phyloP scores from a whole-genome alignment of 2,888 invertebrate species.

The Dryobota labecula region DNA sequence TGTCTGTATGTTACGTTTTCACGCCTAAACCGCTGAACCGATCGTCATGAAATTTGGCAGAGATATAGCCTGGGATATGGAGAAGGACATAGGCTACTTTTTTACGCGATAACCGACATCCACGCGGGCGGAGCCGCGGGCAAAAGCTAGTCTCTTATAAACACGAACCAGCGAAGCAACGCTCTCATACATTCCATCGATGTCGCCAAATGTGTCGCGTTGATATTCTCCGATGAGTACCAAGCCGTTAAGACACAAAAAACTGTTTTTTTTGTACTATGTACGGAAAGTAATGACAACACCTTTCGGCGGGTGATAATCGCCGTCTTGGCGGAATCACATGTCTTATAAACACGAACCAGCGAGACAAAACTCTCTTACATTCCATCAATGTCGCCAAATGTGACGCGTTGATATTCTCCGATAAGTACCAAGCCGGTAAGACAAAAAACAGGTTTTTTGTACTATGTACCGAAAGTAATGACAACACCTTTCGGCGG shows the following conservation, averaged over 20 bases:
- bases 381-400: slow-evolving; percentile 97
- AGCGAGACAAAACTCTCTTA: slow-evolving; percentile 94
- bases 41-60: too few species aligned
- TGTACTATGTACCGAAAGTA: background rate
- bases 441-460: slow-evolving; percentile 56
- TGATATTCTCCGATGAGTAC: slow-evolving; percentile 95
- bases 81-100: too few species aligned
- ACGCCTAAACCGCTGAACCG: too few species aligned
- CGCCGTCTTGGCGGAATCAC: too few species aligned
- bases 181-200: slow-evolving; percentile 97
- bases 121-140: too few species aligned
- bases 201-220: slow-evolving; percentile 95
- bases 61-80: too few species aligned
- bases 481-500: background rate
- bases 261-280: slow-evolving; percentile 29
- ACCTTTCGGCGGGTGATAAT: background rate
- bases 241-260: slow-evolving; percentile 88
- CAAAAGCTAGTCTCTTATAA: too few species aligned
- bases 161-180: slow-evolving; percentile 96
- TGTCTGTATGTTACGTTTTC: too few species aligned
- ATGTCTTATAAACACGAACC: slow-evolving; percentile 98
- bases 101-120: too few species aligned
- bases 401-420: slow-evolving; percentile 96
- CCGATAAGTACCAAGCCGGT: slow-evolving; percentile 93
- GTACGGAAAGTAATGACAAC: background rate